phyloP scores from a whole-genome alignment of 2,113 vertebrate species.

The Pituophis catenifer region DNA sequence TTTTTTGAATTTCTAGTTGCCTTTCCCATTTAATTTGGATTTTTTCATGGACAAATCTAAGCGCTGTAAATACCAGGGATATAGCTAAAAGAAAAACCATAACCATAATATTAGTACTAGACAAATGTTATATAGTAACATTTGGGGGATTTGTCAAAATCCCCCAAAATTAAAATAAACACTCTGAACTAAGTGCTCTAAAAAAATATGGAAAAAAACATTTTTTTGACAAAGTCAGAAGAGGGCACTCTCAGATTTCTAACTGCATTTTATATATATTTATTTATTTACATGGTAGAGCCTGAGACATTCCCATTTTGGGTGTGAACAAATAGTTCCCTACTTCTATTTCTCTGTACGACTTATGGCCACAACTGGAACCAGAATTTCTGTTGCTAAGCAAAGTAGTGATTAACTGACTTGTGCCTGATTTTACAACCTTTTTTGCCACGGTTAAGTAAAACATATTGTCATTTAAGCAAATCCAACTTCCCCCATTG shows the following conservation, averaged over 20 bases:
- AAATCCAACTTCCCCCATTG: neutral
- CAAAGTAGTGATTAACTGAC: neutral
- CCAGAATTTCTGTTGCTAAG: neutral
- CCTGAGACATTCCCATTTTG: neutral
- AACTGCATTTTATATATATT: neutral
- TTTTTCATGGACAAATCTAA: constrained; percentile 44
- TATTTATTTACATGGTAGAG: neutral
- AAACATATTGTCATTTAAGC: neutral
- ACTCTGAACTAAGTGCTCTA: constrained; percentile 55
- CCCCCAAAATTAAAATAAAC: constrained; percentile 50
- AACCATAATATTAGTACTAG: neutral
- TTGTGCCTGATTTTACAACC: neutral
- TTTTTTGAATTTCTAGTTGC: constrained; percentile 28
- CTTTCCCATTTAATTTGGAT: constrained; percentile 39
- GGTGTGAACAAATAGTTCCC: neutral
- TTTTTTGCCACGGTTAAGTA: neutral
- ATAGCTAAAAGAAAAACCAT: constrained; percentile 21
- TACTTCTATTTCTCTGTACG: neutral
- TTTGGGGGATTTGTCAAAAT: constrained; percentile 24
- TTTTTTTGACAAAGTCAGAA: constrained; percentile 5
- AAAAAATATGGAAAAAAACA: constrained; percentile 33
- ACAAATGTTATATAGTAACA: neutral
- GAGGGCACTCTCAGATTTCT: constrained; percentile 28
- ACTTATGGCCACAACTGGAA: too few species aligned
- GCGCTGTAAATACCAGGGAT: constrained; percentile 19